Base-by-base conservation (phyloP, 2,797 vertebrate genomes). In the Telmatherina bonti region DNA sequence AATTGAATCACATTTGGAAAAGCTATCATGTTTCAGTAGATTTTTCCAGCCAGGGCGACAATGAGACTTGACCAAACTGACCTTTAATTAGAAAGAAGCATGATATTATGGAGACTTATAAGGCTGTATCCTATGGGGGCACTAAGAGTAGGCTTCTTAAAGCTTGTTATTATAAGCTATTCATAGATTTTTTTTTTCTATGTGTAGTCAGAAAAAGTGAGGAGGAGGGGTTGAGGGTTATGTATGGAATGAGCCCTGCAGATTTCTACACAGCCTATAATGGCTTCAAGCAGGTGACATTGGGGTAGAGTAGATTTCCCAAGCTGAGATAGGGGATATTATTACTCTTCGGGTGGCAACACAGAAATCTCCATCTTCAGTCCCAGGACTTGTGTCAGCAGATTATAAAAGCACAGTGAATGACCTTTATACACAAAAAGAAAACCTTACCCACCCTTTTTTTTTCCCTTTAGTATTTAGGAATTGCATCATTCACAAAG, bases 71-170 rank as follows among this genome's bases (percentile, higher is more conserved):
- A 92, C 88, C 83, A 90, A 91, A 90, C 90, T 93, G 93, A 93
- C 93, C 93, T 95, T 94, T 94, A 94, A 95, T 94, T 94, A 94
- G 91, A 89, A 89, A 89, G 91, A 93, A 90, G 78, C 88, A 90
- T 90, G 81, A 92, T 92, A 94, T 93, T 91, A 91, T 90, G 85
- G 88, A 84, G 87, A 79, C 77, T 70, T 87, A 81, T 82, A 83
- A 81, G 74, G 81, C 84, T 70, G 72, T 49, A 78, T 94, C 92
- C 92, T 94, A 82, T 78, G 90, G 93, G 93, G 90, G 79, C 82
- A 85, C 78, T 90, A 84, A 89, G 92, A 82, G 85, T 87, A 75
- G 84, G 85, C 87, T 93, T 93, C 90, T 94, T 93, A 94, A 93
- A 93, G 89, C 91, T 88, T 87, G 89, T 93, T 94, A 94, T 94